These are phyloP conservation scores for Camponotus vicinus DNA, from an alignment of 1,140 invertebrate genomes.

Conservation along the genomic window DNA sequence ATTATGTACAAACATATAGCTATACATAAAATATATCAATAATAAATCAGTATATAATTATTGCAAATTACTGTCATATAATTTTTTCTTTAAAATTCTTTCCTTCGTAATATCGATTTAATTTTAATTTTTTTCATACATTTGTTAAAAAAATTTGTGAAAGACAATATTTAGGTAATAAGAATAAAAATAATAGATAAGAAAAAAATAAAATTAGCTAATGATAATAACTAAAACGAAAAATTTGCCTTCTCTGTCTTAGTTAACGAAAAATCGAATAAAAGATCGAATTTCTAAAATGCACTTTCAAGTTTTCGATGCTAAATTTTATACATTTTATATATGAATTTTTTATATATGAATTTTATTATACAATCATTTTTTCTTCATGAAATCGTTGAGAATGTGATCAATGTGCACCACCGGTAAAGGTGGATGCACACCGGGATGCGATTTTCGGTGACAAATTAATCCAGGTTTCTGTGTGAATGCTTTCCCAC, in stretches of 20 bases:
- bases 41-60: background rate
- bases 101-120: background rate
- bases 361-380: conserved; percentile 54
- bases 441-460: conserved; percentile 80
- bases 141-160: background rate
- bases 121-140: background rate
- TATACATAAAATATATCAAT: background rate
- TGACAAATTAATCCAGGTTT: conserved; percentile 83
- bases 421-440: conserved; percentile 80
- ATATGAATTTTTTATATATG: background rate
- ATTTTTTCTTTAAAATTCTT: background rate
- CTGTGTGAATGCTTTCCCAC: conserved; percentile 84
- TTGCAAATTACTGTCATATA: background rate
- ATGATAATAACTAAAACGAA: background rate
- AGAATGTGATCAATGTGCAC: conserved; percentile 79
- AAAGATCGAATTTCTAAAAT: background rate
- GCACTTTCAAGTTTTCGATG: background rate
- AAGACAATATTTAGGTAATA: background rate
- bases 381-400: conserved; percentile 80
- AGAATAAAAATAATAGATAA: background rate
- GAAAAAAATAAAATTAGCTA: background rate
- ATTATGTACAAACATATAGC: background rate
- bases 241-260: too few relatives aligned
- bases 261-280: too few relatives aligned
- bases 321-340: background rate